Conservation (phyloP, 2,888 invertebrate genomes). For the Stenotaenia linearis region DNA sequence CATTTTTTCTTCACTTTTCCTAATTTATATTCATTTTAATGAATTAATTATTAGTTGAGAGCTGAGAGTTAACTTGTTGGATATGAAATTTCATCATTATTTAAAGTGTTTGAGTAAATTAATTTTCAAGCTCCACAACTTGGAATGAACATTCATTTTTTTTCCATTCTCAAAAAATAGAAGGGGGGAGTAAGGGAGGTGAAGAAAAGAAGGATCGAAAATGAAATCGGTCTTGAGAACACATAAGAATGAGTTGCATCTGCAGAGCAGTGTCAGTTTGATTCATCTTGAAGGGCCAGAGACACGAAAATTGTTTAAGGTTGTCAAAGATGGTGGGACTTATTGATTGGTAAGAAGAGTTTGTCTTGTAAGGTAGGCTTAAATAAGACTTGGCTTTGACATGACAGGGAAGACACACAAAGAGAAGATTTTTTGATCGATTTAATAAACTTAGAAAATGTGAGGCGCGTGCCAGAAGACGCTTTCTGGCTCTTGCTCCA, state of each 20-base stretch:
- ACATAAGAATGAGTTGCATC: background rate
- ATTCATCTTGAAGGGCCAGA: background rate
- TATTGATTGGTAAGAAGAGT: background rate
- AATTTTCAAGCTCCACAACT: background rate
- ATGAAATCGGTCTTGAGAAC: background rate
- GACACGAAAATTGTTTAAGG: background rate
- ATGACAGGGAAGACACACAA: background rate
- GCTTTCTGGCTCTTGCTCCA: background rate
- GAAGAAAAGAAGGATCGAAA: background rate
- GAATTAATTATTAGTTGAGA: constrained; percentile 16
- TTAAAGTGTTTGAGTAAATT: constrained; percentile 13
- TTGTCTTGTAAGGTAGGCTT: background rate
- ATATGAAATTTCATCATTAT: constrained; percentile 21
- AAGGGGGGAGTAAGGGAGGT: background rate
- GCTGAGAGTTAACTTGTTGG: constrained; percentile 8
- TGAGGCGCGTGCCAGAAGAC: background rate
- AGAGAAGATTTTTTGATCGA: background rate
- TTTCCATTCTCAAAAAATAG: background rate
- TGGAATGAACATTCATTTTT: background rate
- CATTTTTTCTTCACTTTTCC: background rate
- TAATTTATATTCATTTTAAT: constrained; percentile 26
- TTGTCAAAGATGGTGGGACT: background rate
- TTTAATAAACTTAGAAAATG: constrained; percentile 19
- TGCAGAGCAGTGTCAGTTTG: background rate
- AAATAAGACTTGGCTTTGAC: background rate